Evolutionary conservation across 2,797 vertebrate genomes (phyloP), one percentile per base, ranked within the genome.

Genomic region (Gastrophryne carolinensis): DNA sequence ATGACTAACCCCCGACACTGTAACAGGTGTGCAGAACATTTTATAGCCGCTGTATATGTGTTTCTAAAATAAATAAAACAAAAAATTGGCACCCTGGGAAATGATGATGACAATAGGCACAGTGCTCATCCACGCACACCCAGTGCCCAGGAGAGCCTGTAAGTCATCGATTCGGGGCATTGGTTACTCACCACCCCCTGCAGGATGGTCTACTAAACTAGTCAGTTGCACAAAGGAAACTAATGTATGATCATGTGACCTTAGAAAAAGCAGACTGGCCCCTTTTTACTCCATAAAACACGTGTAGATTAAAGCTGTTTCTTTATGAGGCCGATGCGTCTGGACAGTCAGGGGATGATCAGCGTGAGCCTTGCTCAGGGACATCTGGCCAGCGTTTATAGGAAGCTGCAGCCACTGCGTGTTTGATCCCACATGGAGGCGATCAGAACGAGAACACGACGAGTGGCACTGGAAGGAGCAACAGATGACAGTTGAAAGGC

Each of bases 401-500:
- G 61, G 61, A 21, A n/a, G 3, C 24, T 17, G n/a, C 30, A 26
- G 11, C 32, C 11, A n/a, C 37, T 30, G 9, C 57, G 1, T 37
- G 57, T 32, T 23, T 37, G 10, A 21, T 37, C 12, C 21, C 61
- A 66, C 47, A 19, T 64, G n/a, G n/a, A 56, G 24, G 47, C 29
- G 49, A 52, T 41, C 34, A 54, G 54, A 64, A 54, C 63, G 1
- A 53, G 27, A 41, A 27, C 35, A 50, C 11, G 11, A 23, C 2
- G 30, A n/a, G 49, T 34, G 29, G 12, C n/a, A 12, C n/a, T 50
- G 21, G 50, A 30, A 47, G 63, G 32, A 24, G 34, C 12, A 7
- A 10, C 49, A 64, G 49, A 64, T 64, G 60, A 52, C 23, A 15
- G 34, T 54, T 73, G 47, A 73, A 64, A 64, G 15, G 49, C 37